Evolutionary conservation across 2,797 vertebrate species (phyloP), one percentile per base, ranked within the genome.

Genomic region (Threskiornis aethiopicus): DNA sequence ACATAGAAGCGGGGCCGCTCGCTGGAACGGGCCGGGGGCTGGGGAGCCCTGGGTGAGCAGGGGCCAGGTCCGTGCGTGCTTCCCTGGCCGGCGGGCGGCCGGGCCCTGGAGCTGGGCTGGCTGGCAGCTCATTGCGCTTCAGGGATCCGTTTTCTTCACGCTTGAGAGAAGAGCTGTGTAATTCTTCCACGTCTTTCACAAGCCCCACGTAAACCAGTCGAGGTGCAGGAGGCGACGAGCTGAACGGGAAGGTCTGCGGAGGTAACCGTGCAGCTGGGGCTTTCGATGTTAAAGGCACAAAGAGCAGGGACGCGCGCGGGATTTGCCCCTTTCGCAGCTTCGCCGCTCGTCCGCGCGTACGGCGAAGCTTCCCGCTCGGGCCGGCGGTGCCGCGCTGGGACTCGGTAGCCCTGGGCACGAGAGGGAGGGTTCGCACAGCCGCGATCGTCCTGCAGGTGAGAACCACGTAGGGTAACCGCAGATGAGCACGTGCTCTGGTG

Each of bases 401-500:
- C 57, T 46, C 35, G 41, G 9, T 4, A 25, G 37, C 28, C 25
- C 44, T 8, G 70, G 10, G 41, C 25, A 5, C 31, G 8, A 5
- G 14, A 10, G 25, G 42, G 21, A 35, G 18, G 62, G 3, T 37
- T 37, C 10, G 25, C 17, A 0, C 9, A 3, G 31, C 20, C 21
- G 29, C 20, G 1, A 6, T 10, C 4, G 3, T 13, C 3, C 59
- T 7, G 0, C 2, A 1, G 39, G 37, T 5, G 16, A 3, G 3
- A 7, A 8, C 5, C 6, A 2, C 1, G 18, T 17, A 2, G 8
- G 6, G 1, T 1, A 13, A 10, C 2, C 7, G 37, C 37, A 2
- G 2, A 0, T 0, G 1, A 26, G 2, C 13, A 1, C 4, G 5
- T 12, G 24, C 35, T 31, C 4, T 1, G 1, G 39, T 7, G 58